Evolutionary conservation across 2,888 invertebrate genomes (phyloP).

Genomic region (Beris morrisii): DNA sequence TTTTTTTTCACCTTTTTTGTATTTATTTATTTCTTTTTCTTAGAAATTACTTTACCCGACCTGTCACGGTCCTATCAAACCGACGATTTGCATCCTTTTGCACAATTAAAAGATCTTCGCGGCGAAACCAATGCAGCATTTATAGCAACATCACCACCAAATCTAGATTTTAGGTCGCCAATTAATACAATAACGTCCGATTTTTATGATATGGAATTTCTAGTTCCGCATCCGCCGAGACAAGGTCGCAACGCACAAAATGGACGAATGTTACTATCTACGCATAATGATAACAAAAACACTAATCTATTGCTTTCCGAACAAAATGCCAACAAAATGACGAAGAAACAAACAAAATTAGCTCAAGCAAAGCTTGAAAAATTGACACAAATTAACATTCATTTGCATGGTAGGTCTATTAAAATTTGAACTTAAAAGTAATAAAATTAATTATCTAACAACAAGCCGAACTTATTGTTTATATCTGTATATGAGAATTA

Average conservation of each 20-base stretch:
- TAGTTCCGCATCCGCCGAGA: constrained; percentile 46
- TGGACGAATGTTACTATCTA: constrained; percentile 37
- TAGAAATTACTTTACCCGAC: constrained; percentile 44
- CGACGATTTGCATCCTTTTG: constrained; percentile 7
- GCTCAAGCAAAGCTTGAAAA: constrained; percentile 74
- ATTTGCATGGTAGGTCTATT: constrained; percentile 73
- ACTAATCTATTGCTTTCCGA: constrained; percentile 13
- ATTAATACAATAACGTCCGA: constrained; percentile 21
- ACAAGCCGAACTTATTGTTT: neutral
- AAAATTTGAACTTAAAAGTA: neutral
- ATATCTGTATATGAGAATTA: too few species aligned
- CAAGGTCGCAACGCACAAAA: constrained; percentile 58
- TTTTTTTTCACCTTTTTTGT: too few species aligned
- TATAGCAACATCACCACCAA: constrained; percentile 22
- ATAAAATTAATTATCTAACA: neutral
- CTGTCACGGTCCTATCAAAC: constrained; percentile 37
- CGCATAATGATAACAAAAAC: constrained; percentile 19
- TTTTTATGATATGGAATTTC: constrained; percentile 52
- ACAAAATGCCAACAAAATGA: constrained; percentile 54
- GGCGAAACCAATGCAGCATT: constrained; percentile 31
- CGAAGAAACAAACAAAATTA: constrained; percentile 69
- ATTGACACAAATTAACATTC: constrained; percentile 78
- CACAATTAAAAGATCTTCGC: constrained; percentile 3
- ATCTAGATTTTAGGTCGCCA: constrained; percentile 28
- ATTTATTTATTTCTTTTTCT: too few species aligned